Evolutionary conservation across 1,140 invertebrate species (phyloP).

Genomic region (Orchestia grillus): DNA sequence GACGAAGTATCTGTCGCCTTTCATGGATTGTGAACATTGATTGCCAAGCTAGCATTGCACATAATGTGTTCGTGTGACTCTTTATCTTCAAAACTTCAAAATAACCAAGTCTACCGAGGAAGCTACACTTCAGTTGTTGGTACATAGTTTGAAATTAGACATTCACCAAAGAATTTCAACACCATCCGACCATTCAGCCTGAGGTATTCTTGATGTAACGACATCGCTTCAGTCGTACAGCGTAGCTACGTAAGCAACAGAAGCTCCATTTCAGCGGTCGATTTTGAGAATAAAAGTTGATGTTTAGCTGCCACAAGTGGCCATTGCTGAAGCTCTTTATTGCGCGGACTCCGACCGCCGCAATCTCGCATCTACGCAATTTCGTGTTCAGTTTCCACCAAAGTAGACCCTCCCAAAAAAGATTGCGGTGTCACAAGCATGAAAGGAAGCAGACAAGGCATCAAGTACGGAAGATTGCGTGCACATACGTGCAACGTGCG

Average conservation of each 20-base stretch:
- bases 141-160: too few relatives aligned
- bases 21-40: too few relatives aligned
- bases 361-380: not conserved
- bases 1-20: not conserved
- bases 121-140: not conserved
- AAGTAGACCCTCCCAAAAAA: not conserved
- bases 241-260: not conserved
- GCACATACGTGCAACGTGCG: not conserved
- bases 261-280: not conserved
- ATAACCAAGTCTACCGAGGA: not conserved
- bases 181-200: not conserved
- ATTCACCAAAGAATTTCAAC: not conserved
- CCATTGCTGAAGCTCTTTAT: not conserved
- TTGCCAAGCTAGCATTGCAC: too few relatives aligned
- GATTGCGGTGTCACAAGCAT: not conserved
- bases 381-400: not conserved
- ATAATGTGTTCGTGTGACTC: too few relatives aligned
- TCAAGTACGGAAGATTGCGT: not conserved
- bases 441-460: not conserved
- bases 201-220: not conserved
- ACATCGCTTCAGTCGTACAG: not conserved
- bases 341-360: not conserved
- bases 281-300: not conserved
- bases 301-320: not conserved
- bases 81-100: not conserved